Conservation (phyloP, 1,140 invertebrate species). For the Drosophila grimshawi region DNA sequence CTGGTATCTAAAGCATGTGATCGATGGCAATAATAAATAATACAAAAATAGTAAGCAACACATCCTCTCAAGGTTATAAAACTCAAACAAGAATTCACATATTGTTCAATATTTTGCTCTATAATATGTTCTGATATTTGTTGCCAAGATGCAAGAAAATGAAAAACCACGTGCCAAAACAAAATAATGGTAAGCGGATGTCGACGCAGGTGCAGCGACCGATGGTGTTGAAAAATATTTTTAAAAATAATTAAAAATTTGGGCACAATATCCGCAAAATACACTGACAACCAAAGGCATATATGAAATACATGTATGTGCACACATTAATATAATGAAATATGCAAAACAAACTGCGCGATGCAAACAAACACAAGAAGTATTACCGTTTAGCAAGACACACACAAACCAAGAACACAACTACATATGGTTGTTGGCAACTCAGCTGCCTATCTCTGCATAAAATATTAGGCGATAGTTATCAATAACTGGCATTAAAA, state of each 20-base stretch:
- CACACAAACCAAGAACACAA: neutral
- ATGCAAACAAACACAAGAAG: neutral
- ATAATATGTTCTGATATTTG: slow-evolving; percentile 8
- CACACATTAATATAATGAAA: slow-evolving; percentile 18
- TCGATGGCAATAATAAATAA: slow-evolving; percentile 30
- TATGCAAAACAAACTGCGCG: neutral
- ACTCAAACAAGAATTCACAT: neutral
- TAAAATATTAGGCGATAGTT: slow-evolving; percentile 40
- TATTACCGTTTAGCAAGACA: slow-evolving; percentile 47
- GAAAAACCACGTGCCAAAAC: neutral
- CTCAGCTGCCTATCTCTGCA: slow-evolving; percentile 60
- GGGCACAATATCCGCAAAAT: slow-evolving; percentile 24
- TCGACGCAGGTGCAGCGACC: slow-evolving; percentile 11
- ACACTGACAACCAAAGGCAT: slow-evolving; percentile 24
- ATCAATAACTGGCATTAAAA: slow-evolving; percentile 65
- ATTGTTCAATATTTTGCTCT: slow-evolving; percentile 4
- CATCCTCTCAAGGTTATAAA: slow-evolving; percentile 4
- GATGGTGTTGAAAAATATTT: slow-evolving; percentile 22
- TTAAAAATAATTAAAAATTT: slow-evolving; percentile 31
- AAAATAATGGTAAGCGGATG: slow-evolving; percentile 15
- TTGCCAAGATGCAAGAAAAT: slow-evolving; percentile 18
- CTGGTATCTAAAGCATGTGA: slow-evolving; percentile 42
- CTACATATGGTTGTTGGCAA: slow-evolving; percentile 5
- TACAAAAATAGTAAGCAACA: slow-evolving; percentile 28
- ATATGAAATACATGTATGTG: slow-evolving; percentile 19